A percentile compares a stretch with the other conserved stretches of the same genome.
phyloP scores from a whole-genome alignment of 2,113 vertebrate genomes.

The Perccottus glenii region DNA sequence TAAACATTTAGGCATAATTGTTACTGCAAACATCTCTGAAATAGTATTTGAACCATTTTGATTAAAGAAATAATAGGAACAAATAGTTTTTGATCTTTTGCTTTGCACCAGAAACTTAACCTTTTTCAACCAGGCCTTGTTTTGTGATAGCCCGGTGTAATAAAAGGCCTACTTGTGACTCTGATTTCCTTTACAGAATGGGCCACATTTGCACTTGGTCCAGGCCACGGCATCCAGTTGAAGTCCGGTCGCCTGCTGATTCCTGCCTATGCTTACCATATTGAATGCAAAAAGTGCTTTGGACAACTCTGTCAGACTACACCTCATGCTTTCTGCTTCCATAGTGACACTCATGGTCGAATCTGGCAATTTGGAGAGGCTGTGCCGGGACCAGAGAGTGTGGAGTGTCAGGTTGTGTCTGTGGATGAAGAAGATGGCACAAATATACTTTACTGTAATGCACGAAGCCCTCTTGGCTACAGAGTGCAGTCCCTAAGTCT shows the following conservation, averaged over 20 bases:
- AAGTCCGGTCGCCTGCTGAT: constrained; percentile 88
- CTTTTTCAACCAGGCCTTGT: background rate
- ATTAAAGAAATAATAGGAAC: too few relatives aligned
- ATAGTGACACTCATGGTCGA: constrained; percentile 89
- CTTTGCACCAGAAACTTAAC: background rate
- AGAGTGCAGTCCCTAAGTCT: constrained; percentile 90
- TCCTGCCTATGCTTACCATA: constrained; percentile 91
- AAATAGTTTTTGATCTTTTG: background rate
- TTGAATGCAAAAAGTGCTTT: constrained; percentile 89
- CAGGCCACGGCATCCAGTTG: constrained; percentile 92
- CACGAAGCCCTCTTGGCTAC: constrained; percentile 88
- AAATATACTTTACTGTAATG: constrained; percentile 89
- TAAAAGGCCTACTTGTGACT: background rate
- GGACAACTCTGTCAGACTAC: constrained; percentile 88
- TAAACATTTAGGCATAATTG: background rate
- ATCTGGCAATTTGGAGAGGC: constrained; percentile 86
- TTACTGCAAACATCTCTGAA: background rate
- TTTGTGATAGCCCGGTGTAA: background rate
- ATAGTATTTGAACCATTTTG: too few relatives aligned
- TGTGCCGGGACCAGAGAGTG: constrained; percentile 84
- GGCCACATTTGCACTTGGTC: constrained; percentile 94
- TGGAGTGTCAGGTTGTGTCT: constrained; percentile 92
- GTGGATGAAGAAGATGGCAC: constrained; percentile 85
- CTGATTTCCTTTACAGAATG: constrained; percentile 80
- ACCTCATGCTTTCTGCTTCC: constrained; percentile 88